Evolutionary conservation across 2,797 vertebrate species (phyloP), one percentile per base, ranked within the genome.

Genomic region (Pipistrellus nathusii): DNA sequence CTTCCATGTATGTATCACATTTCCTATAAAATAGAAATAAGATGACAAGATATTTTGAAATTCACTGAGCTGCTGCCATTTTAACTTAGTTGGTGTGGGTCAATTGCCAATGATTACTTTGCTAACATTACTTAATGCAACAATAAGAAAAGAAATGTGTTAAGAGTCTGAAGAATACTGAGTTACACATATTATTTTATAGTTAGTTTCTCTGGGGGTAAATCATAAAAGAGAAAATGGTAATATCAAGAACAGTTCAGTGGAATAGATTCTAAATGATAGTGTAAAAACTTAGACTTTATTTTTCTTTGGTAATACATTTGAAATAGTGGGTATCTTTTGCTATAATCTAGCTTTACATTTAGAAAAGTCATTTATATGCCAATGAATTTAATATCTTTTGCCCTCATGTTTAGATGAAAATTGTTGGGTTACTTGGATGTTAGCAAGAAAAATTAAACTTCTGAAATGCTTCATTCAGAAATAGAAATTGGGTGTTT

Each of bases 371-470:
- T 96, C 13, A 95, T 97, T 96, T 97, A 87, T 95, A 95, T 97
- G 41, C 64, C 94, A 64, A 95, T 97, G 93, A 95, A 97, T 97
- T 95, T 95, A 97, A 95, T 57, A 96, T 17, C 11, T 94, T 90
- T 93, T 94, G 92, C 88, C 38, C 18, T 97, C 3, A 11, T 38
- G 72, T 97, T 96, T 90, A 2, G 2, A 32, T 88, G 85, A 78
- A 68, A 64, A 84, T 91, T 83, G 94, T 86, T 94, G 82, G 3
- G 68, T 92, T 96, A 94, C 93, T 88, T 51, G 92, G 93, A 87
- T 90, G 68, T 64, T 91, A 91, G 92, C 90, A 97, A 90, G 88
- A 96, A 97, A 98, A 96, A 95, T 93, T 53, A 69, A 97, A 32
- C 48, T 93, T 96, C 84, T 87, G 53, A 51, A 97, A 94, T 90